Evolutionary conservation across 2,888 invertebrate species (phyloP), one percentile per base, ranked within the genome.

Genomic region (Orthosia gracilis): DNA sequence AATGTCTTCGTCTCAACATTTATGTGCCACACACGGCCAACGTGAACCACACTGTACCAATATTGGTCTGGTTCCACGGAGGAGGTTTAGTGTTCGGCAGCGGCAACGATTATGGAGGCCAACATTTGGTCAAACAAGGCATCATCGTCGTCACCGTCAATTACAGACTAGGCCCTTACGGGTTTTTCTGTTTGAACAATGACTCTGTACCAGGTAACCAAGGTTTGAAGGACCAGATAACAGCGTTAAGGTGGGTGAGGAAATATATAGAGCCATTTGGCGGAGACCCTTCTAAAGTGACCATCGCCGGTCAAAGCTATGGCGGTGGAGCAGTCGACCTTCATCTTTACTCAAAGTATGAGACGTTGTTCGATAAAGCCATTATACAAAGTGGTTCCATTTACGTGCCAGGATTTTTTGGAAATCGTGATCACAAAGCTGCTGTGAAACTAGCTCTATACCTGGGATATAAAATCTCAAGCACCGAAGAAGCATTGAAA

Each of bases 31-130:
- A 89, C 11, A 78, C 69, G 7, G 87, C 87, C 15, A 86, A 73
- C 2, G 49, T 63, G 13, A 79, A 50, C 18, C 82, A 86, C 21
- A 80, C 69, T 17, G 73, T 92, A 0, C 93, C 95, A 26, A 90
- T 95, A 4, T 82, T 94, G 3, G 92, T 95, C 3, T 95, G 93
- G 93, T 93, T 95, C 73, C 87, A 94, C 31, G 95, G 95, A 23
- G 95, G 95, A 11, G 92, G 91, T 0, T 94, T 94, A 26, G 67
- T 84, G 0, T 78, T 86, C 1, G 95, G 95, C 0, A 91, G 88
- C 17, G 92, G 90, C 5, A 90, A 89, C 0, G 87, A 91, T 73
- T 92, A 91, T 52, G 92, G 90, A 4, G 91, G 92, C 18, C 90
- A 88, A 81, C 91, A 91, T 87, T 88, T 93, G 67, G 87, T 88